phyloP scores from a whole-genome alignment of 2,888 invertebrate species.

The Dysmachus trigonus region DNA sequence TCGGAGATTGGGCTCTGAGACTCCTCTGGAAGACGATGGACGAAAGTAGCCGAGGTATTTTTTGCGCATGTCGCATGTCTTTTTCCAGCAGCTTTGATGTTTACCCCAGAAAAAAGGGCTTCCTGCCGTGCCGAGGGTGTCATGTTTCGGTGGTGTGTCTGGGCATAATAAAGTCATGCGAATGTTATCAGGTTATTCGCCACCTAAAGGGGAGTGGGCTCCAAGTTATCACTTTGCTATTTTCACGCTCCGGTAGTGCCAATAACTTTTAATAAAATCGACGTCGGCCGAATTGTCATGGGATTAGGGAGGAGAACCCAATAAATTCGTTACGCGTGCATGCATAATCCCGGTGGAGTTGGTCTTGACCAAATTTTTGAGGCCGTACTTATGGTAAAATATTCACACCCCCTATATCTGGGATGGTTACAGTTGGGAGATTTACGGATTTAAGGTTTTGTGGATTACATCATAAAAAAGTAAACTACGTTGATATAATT shows the following conservation, averaged over 20 bases:
- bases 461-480: background rate
- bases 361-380: background rate
- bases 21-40: background rate
- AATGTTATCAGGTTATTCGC: background rate
- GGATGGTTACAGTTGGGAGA: background rate
- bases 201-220: background rate
- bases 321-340: background rate
- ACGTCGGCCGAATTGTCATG: background rate
- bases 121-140: background rate
- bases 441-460: background rate
- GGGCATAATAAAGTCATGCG: background rate
- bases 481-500: background rate
- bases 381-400: background rate
- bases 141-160: constrained; percentile 2
- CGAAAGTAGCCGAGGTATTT: background rate
- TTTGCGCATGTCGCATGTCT: background rate
- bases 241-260: background rate
- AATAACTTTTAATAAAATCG: background rate
- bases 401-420: background rate
- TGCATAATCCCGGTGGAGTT: background rate
- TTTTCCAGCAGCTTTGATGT: background rate
- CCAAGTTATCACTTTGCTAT: background rate
- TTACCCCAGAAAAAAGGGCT: constrained; percentile 23
- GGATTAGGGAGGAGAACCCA: background rate
- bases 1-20: background rate